phyloP scores from a whole-genome alignment of 2,888 invertebrate genomes.

The Eulithis testata region DNA sequence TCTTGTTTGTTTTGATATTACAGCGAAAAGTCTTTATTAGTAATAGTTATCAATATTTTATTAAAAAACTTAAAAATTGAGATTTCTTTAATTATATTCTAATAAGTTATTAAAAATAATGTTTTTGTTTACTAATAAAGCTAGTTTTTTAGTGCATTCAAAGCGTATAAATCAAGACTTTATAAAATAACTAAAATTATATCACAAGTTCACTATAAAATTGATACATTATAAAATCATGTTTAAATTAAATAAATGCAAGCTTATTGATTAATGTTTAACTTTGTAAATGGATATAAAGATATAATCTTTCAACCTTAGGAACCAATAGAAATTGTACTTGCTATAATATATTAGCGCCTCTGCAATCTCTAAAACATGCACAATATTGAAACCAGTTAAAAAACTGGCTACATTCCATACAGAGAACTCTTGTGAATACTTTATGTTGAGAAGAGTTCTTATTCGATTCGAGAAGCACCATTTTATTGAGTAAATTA shows the following conservation, averaged over 20 bases:
- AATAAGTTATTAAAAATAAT: neutral
- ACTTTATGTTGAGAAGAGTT: too few relatives aligned
- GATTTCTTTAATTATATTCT: slow-evolving; percentile 3
- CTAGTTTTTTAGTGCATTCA: neutral
- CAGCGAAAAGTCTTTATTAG: neutral
- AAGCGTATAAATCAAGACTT: neutral
- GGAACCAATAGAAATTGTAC: neutral
- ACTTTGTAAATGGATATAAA: neutral
- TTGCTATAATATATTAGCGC: neutral
- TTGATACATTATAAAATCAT: neutral
- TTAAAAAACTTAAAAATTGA: slow-evolving; percentile 9
- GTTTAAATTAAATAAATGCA: slow-evolving; percentile 16
- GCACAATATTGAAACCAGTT: neutral
- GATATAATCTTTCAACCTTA: neutral
- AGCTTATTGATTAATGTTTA: slow-evolving; percentile 4
- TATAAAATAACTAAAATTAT: slow-evolving; percentile 23
- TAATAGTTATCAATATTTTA: slow-evolving; percentile 2
- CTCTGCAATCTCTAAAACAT: neutral
- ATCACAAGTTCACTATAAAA: slow-evolving; percentile 20
- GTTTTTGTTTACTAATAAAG: neutral
- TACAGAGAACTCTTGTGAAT: too few relatives aligned
- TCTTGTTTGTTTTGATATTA: slow-evolving; percentile 1
- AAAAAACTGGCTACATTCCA: too few relatives aligned
- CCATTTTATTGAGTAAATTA: too few relatives aligned
- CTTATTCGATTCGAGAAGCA: too few relatives aligned